phyloP scores from a whole-genome alignment of 2,888 invertebrate species.

The Galerucella calmariensis region DNA sequence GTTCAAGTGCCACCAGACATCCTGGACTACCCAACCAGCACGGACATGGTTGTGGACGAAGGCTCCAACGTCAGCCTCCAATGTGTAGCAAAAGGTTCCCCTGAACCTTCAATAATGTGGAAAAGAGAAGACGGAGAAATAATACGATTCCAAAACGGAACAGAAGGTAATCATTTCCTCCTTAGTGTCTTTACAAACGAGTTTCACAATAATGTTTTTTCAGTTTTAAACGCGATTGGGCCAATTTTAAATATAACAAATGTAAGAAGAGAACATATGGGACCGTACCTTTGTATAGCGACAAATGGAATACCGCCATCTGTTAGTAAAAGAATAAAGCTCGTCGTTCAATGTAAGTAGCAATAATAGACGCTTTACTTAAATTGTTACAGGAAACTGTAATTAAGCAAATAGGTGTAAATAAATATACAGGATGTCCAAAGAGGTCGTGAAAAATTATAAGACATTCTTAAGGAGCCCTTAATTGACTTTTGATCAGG shows the following conservation, averaged over 20 bases:
- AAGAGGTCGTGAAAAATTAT: too few relatives aligned
- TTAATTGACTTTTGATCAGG: too few relatives aligned
- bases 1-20: constrained; percentile 85
- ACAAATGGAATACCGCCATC: constrained; percentile 88
- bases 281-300: constrained; percentile 83
- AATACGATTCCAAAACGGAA: constrained; percentile 76
- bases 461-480: too few relatives aligned
- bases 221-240: constrained; percentile 76
- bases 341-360: constrained; percentile 81
- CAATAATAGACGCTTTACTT: too few relatives aligned
- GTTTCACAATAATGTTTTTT: constrained; percentile 48
- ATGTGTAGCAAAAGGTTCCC: constrained; percentile 91
- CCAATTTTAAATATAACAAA: constrained; percentile 75
- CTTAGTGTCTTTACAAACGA: too few relatives aligned
- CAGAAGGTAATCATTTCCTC: constrained; percentile 70
- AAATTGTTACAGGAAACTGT: too few relatives aligned
- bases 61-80: constrained; percentile 86
- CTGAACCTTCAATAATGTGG: constrained; percentile 89
- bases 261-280: constrained; percentile 82
- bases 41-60: constrained; percentile 88
- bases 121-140: constrained; percentile 82
- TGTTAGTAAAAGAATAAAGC: constrained; percentile 87
- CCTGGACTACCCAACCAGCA: constrained; percentile 83
- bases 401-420: neutral
- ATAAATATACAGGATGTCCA: too few relatives aligned